phyloP scores from a whole-genome alignment of 2,113 vertebrate species.

The Microcebus lehilahytsara region DNA sequence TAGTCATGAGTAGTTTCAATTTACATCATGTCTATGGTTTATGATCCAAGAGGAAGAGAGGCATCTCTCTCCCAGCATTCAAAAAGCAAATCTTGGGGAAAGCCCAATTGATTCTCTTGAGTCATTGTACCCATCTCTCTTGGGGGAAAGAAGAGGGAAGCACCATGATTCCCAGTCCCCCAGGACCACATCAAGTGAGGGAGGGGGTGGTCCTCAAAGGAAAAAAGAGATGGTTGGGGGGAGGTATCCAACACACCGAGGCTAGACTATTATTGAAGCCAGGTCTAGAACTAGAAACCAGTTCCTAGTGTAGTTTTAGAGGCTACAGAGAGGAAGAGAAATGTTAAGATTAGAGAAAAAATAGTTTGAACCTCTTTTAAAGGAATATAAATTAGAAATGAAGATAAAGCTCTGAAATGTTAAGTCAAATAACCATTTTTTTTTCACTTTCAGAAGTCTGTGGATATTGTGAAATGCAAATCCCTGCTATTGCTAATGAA shows the following conservation, averaged over 20 bases:
- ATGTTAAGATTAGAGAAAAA: not conserved
- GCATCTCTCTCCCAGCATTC: not conserved
- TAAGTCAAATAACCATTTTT: not conserved
- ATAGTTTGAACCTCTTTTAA: not conserved
- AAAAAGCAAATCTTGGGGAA: conserved; percentile 9
- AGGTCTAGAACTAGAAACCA: not conserved
- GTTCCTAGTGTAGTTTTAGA: not conserved
- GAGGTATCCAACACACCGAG: not conserved
- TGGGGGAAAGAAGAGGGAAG: not conserved
- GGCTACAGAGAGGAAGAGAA: not conserved
- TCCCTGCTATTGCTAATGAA: conserved; percentile 28
- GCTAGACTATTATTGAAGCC: not conserved
- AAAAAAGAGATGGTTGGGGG: not conserved
- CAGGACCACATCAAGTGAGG: not conserved
- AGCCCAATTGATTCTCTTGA: not conserved
- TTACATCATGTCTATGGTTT: not conserved
- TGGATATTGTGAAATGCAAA: conserved; percentile 37
- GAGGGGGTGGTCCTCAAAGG: not conserved
- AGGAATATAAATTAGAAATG: not conserved
- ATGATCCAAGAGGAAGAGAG: not conserved
- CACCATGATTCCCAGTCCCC: not conserved
- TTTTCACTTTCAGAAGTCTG: conserved; percentile 9
- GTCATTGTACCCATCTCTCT: not conserved
- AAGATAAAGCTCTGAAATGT: conserved; percentile 36
- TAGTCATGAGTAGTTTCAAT: not conserved